phyloP scores from a whole-genome alignment of 2,888 invertebrate species.

The Oxycera nigricornis region DNA sequence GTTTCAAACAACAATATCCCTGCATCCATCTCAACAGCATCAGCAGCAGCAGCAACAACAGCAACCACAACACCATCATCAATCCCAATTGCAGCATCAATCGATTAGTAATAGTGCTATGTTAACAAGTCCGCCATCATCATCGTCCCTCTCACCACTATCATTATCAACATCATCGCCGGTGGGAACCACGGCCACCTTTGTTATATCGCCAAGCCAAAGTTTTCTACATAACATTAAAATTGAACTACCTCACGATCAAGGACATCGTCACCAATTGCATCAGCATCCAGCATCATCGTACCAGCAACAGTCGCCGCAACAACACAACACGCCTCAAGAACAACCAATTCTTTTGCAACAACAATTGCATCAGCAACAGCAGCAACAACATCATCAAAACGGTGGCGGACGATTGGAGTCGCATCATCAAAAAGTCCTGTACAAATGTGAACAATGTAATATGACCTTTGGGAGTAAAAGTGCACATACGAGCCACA shows the following conservation, averaged over 20 bases:
- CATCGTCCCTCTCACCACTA: slow-evolving; percentile 21
- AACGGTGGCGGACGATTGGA: not conserved
- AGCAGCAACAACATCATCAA: not conserved
- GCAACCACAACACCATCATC: slow-evolving; percentile 33
- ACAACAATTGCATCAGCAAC: slow-evolving; percentile 3
- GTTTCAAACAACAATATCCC: slow-evolving; percentile 46
- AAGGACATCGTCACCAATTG: slow-evolving; percentile 48
- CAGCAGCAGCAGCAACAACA: slow-evolving; percentile 51
- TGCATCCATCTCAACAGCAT: slow-evolving; percentile 50
- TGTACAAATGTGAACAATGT: slow-evolving; percentile 73
- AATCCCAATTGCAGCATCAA: slow-evolving; percentile 37
- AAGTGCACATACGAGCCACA: slow-evolving; percentile 75
- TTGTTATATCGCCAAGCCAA: slow-evolving; percentile 40
- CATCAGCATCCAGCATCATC: slow-evolving; percentile 12
- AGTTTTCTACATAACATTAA: slow-evolving; percentile 46
- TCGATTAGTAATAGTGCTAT: slow-evolving; percentile 30
- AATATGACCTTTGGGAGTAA: slow-evolving; percentile 78
- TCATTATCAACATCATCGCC: not conserved
- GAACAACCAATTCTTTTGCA: slow-evolving; percentile 48
- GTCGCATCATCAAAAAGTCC: slow-evolving; percentile 61
- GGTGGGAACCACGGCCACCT: slow-evolving; percentile 3
- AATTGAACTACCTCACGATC: slow-evolving; percentile 41
- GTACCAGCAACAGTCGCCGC: not conserved
- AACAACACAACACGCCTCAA: slow-evolving; percentile 18
- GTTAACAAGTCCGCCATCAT: slow-evolving; percentile 20